phyloP scores from a whole-genome alignment of 2,113 vertebrate genomes.

The Tursiops truncatus region DNA sequence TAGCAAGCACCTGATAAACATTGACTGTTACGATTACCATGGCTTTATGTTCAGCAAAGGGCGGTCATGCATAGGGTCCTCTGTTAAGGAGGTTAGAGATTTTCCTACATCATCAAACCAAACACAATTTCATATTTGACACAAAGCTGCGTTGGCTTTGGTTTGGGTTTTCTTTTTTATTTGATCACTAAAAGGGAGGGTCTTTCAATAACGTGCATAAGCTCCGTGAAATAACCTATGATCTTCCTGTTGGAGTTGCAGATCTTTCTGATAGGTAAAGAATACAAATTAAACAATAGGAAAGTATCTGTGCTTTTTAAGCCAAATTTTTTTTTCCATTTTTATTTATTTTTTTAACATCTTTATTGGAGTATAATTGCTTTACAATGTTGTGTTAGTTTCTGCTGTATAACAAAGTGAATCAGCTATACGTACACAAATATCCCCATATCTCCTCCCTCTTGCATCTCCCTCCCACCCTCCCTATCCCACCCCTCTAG shows the following conservation, averaged over 20 bases:
- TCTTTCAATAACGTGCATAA: background rate
- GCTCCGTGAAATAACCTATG: background rate
- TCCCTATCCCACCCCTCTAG: no score
- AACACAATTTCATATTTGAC: background rate
- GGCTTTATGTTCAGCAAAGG: background rate
- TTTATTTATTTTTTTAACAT: no score
- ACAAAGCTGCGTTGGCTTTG: background rate
- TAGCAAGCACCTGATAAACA: background rate
- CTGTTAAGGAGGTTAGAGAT: background rate
- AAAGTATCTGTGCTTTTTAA: conserved; percentile 21
- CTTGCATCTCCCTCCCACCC: no score
- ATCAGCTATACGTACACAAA: no score
- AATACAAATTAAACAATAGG: background rate
- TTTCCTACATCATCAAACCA: background rate
- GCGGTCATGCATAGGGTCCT: background rate
- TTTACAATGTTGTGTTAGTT: no score
- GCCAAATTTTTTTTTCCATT: background rate
- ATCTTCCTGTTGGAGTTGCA: background rate
- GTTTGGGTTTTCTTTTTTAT: background rate
- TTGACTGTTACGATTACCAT: background rate
- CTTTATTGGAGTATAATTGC: no score
- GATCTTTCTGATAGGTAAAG: conserved; percentile 20
- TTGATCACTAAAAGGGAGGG: background rate
- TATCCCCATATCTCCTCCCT: no score
- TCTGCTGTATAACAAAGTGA: no score